These are phyloP conservation scores for Drosophila stalkeri DNA, from an alignment of 2,888 invertebrate species.

Conservation along the genomic window DNA sequence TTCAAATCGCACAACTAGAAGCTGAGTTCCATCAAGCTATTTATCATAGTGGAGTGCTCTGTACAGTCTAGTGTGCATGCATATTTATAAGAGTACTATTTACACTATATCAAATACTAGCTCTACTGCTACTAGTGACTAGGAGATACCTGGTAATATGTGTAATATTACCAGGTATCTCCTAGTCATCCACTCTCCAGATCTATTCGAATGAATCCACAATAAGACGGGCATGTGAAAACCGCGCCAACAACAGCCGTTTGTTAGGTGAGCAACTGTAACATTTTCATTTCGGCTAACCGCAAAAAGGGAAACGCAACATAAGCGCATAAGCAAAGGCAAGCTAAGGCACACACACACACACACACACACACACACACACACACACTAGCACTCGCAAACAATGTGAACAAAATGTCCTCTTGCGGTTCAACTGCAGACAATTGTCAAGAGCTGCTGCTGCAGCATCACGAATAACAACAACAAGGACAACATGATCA, in stretches of 20 bases:
- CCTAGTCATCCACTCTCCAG: background rate
- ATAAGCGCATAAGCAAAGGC: constrained; percentile 51
- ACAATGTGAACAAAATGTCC: constrained; percentile 60
- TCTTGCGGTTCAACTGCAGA: constrained; percentile 75
- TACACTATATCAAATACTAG: background rate
- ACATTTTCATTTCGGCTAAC: constrained; percentile 76
- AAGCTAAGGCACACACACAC: constrained; percentile 16
- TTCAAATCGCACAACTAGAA: background rate
- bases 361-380: constrained; percentile 1
- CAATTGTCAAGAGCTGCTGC: constrained; percentile 54
- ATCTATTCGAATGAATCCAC: background rate
- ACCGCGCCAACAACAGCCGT: constrained; percentile 32
- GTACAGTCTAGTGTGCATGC: no score
- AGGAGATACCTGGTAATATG: no score
- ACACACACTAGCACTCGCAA: constrained; percentile 9
- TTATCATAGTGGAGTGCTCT: background rate
- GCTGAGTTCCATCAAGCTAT: background rate
- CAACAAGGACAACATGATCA: constrained; percentile 56
- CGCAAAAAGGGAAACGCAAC: constrained; percentile 66
- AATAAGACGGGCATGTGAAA: constrained; percentile 33
- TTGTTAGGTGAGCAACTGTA: constrained; percentile 64
- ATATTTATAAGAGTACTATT: no score
- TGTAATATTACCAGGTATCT: background rate
- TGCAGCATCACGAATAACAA: constrained; percentile 11
- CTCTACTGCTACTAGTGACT: no score